Conservation (phyloP, 2,888 invertebrate genomes). For the Cephus nigrinus region DNA sequence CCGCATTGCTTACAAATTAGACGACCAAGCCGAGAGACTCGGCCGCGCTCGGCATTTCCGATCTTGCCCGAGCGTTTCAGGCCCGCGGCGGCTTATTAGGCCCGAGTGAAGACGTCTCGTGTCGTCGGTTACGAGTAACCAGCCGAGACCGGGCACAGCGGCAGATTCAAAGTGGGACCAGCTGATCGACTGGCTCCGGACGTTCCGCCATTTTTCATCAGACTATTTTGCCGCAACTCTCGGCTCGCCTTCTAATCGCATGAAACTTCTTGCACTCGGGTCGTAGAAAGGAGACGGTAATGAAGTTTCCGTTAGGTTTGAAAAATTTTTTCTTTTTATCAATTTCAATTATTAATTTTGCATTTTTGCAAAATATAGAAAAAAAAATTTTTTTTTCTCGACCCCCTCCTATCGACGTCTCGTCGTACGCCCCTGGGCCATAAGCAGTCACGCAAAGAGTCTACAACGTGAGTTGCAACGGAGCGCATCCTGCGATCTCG, state of each 20-base stretch:
- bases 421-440: constrained; percentile 26
- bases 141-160: neutral
- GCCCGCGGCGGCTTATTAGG: constrained; percentile 15
- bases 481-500: constrained; percentile 9
- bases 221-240: neutral
- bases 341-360: neutral
- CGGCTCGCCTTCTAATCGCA: neutral
- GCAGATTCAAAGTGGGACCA: constrained; percentile 2
- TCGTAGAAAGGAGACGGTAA: neutral
- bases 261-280: neutral
- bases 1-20: neutral
- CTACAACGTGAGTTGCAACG: neutral
- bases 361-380: neutral
- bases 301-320: neutral
- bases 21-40: neutral
- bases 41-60: neutral
- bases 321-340: neutral
- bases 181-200: neutral
- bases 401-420: neutral
- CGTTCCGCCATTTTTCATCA: neutral
- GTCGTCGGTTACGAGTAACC: constrained; percentile 6
- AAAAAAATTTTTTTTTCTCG: no score
- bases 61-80: neutral
- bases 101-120: constrained; percentile 22
- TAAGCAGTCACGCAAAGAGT: constrained; percentile 9